Conservation (phyloP, 2,113 vertebrate genomes). For the Synodontis membranacea region DNA sequence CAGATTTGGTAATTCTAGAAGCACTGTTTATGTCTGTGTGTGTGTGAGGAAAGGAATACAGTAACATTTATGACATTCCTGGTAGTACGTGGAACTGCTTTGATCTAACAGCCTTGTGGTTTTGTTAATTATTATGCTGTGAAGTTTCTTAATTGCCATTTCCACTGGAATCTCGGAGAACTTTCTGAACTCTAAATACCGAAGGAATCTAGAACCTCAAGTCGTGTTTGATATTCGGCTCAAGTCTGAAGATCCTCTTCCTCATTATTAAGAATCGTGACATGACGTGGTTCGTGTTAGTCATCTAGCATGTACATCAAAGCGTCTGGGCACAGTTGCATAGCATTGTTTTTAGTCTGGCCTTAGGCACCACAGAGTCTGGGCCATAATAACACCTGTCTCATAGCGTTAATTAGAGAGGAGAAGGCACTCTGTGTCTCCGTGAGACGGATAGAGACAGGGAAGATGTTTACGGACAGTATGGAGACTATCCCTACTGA, state of each 20-base stretch:
- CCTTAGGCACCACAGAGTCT: conserved; percentile 49
- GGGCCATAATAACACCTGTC: conserved; percentile 51
- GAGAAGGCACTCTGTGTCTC: conserved; percentile 38
- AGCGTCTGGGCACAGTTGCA: conserved; percentile 16
- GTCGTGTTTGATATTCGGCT: not conserved
- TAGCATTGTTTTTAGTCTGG: conserved; percentile 40
- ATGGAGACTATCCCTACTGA: conserved; percentile 56
- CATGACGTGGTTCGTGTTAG: conserved; percentile 16
- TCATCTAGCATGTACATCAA: conserved; percentile 25
- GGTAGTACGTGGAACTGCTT: not conserved
- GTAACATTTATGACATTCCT: not conserved
- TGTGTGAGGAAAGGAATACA: not conserved
- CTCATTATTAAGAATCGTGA: not conserved
- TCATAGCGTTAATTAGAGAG: conserved; percentile 40
- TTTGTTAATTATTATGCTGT: conserved; percentile 4
- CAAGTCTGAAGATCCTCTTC: conserved; percentile 1
- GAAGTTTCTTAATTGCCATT: not conserved
- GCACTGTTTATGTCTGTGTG: not conserved
- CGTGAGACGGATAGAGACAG: conserved; percentile 29
- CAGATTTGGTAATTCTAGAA: not conserved
- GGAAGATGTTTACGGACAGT: conserved; percentile 20
- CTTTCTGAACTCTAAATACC: not conserved
- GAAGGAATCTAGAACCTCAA: conserved; percentile 3
- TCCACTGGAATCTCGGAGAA: not conserved
- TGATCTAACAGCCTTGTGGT: conserved; percentile 8